phyloP scores from a whole-genome alignment of 2,113 vertebrate genomes.

The Ammodytes marinus region DNA sequence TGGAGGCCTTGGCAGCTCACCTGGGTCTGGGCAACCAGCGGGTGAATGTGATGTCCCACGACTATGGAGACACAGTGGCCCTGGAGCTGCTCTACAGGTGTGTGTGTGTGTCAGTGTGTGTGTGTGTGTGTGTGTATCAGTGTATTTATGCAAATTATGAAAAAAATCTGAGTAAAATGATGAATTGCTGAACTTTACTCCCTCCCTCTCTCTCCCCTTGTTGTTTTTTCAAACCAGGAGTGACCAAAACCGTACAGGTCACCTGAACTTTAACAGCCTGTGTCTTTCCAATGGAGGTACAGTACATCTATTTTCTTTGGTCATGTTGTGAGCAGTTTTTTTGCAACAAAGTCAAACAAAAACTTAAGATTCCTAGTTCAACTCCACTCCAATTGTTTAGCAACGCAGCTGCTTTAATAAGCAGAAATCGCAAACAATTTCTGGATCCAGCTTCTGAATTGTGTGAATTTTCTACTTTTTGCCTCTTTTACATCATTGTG shows the following conservation, averaged over 20 bases:
- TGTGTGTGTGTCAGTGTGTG: slow-evolving; percentile 64
- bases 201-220: not conserved
- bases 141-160: not conserved
- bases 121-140: not conserved
- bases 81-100: slow-evolving; percentile 96
- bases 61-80: slow-evolving; percentile 95
- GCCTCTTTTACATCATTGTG: not conserved
- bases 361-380: too few relatives aligned
- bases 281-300: slow-evolving; percentile 97
- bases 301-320: not conserved
- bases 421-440: not conserved
- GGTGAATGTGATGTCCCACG: slow-evolving; percentile 92
- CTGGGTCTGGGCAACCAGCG: slow-evolving; percentile 89
- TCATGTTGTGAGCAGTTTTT: not conserved
- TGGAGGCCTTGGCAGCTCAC: slow-evolving; percentile 89
- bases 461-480: not conserved
- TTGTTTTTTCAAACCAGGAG: slow-evolving; percentile 80
- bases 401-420: too few relatives aligned
- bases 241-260: slow-evolving; percentile 90
- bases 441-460: not conserved
- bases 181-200: not conserved
- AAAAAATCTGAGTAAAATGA: not conserved
- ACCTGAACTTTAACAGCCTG: slow-evolving; percentile 92
- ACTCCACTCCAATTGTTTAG: too few relatives aligned
- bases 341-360: not conserved